phyloP scores from a whole-genome alignment of 2,888 invertebrate species.

The Drosophila histrio region DNA sequence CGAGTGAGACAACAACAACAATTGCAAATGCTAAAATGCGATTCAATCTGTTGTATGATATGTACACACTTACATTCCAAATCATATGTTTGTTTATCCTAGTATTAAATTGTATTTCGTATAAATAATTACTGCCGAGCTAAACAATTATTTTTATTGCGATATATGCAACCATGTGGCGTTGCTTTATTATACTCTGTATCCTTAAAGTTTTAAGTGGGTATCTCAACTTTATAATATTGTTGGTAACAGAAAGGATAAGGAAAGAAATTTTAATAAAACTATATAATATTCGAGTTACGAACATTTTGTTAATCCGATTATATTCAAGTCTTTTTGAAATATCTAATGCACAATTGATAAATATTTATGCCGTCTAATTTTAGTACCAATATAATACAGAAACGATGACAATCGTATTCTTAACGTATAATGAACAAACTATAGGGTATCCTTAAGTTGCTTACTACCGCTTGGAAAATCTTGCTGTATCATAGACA shows the following conservation, averaged over 20 bases:
- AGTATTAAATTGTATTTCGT: neutral
- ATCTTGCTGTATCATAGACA: neutral
- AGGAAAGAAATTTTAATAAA: too few species aligned
- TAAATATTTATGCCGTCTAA: too few species aligned
- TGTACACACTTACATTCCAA: neutral
- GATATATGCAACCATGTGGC: conserved; percentile 3
- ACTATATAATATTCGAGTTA: too few species aligned
- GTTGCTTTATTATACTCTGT: neutral
- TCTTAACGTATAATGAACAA: too few species aligned
- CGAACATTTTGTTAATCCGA: too few species aligned
- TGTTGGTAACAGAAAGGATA: too few species aligned
- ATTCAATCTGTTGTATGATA: neutral
- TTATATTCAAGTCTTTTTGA: too few species aligned
- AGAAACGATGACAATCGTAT: too few species aligned
- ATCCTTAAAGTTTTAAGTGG: neutral
- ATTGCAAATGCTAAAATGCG: neutral
- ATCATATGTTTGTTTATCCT: neutral
- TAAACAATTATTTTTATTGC: conserved; percentile 12
- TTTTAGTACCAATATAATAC: too few species aligned
- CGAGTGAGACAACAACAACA: neutral
- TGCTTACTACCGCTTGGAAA: neutral
- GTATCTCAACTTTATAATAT: neutral
- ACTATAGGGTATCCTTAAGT: neutral
- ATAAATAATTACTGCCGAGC: conserved; percentile 10
- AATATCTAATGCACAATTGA: too few species aligned